Evolutionary conservation across 1,140 invertebrate species (phyloP), one percentile per base, ranked within the genome.

Genomic region (Drosophila burlai): DNA sequence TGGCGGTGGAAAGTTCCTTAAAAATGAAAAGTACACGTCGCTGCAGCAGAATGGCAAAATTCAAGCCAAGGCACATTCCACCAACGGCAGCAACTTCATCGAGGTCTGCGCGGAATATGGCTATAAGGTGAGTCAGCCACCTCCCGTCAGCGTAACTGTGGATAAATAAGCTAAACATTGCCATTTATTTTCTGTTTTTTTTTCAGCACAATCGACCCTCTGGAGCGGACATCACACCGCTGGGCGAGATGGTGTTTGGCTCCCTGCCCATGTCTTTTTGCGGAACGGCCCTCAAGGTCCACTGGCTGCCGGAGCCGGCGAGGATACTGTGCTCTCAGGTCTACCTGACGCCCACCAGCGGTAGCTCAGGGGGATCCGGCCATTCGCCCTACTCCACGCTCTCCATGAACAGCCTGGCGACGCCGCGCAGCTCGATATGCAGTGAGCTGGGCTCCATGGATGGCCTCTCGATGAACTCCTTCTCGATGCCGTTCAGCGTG

Each of bases 221-320:
- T 74, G 94, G 95, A 49, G 49, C 84, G n/a, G 97, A 98, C 93
- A 95, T 96, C 16, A 95, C 94, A 65, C 93, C 95, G 38, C 93
- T 98, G 76, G 96, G 97, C 76, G 97, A 98, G 94, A 97, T 98
- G 96, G 96, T 98, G 80, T 98, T 98, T 93, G 97, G 97, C 4
- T 96, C 97, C 4, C 96, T 97, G 34, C 96, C 97, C 0, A 97
- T 98, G 95, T 96, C 96, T 68, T 97, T 96, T 93, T 95, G 95
- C 84, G 97, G 97, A 49, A 95, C 96, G 9, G 96, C 96, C n/a
- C 94, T 97, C 40, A 98, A 98, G 94, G 96, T 97, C 36, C 96
- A 97, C 85, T 95, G 95, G 76, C 94, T 98, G 82, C 95, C 95
- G 81, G 95, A 95, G 45, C 97, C 97, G 26, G 93, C 94, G 4